Conservation (phyloP, 1,140 invertebrate species). For the Dendrolimus kikuchii region DNA sequence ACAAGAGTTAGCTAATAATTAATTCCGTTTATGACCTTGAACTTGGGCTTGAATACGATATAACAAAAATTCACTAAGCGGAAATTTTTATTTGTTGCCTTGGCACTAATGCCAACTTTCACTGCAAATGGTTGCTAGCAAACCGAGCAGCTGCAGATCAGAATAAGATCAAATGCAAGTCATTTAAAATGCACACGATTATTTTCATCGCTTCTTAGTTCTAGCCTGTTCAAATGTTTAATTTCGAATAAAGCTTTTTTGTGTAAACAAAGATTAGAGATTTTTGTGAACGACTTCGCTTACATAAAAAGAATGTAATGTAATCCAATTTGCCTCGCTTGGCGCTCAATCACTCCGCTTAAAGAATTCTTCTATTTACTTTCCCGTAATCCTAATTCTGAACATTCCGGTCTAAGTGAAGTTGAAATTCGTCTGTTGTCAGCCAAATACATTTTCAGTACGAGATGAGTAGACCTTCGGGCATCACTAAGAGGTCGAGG, state of each 20-base stretch:
- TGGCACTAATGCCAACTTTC: constrained; percentile 13
- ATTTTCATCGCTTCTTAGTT: no score
- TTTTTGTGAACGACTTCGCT: no score
- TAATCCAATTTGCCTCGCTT: no score
- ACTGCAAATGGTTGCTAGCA: background rate
- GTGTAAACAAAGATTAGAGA: no score
- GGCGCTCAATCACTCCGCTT: no score
- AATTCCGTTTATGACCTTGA: constrained; percentile 17
- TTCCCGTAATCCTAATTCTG: constrained; percentile 4
- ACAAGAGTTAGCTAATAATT: no score
- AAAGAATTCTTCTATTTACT: background rate
- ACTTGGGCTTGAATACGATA: constrained; percentile 17
- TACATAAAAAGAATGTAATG: no score
- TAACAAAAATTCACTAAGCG: constrained; percentile 11
- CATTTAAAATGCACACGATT: no score
- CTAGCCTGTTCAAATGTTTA: no score
- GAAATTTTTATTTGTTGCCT: constrained; percentile 15
- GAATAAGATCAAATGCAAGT: no score
- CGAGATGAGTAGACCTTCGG: constrained; percentile 25
- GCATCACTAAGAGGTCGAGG: constrained; percentile 22
- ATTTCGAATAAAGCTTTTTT: no score
- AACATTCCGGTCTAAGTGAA: constrained; percentile 4
- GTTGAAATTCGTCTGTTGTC: constrained; percentile 17
- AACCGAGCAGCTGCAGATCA: no score
- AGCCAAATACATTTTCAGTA: constrained; percentile 15